Base-by-base conservation (phyloP, 2,113 vertebrate species). In the Ammodytes dubius region DNA sequence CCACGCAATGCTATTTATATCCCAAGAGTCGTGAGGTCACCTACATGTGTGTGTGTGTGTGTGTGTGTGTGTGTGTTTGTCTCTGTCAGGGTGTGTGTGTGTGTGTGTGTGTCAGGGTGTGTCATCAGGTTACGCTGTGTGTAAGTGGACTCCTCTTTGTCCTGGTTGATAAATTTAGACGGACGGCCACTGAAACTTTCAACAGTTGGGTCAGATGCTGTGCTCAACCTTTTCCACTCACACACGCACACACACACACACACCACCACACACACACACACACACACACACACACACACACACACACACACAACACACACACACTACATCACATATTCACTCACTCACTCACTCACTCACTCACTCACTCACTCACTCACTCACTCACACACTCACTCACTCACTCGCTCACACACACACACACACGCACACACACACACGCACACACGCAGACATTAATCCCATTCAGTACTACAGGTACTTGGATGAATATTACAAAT, bases 111-210 rank as follows among this genome's bases (percentile, higher is more conserved):
- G 70, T 42, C 53, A 19, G 70, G 19, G 82, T 63, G 74, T 88
- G 85, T 76, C 73, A 60, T 93, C 91, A 69, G 71, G 86, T 94
- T 93, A 84, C 91, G 78, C 73, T 65, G 76, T 81, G 81, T 81
- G 94, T 95, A 95, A 95, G 86, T 83, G 81, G 91, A 95, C 91
- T 91, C 91, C 91, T 88, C 93, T 93, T 95, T 93, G 91, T 95
- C 87, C 91, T 69, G 66, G 53, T 72, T 81, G 91, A 93, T 92
- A 88, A 93, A 91, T 94, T 90, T 93, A 94, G 93, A 91, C 72
- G 71, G 83, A 84, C 65, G 77, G 71, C 84, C 90, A 87, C 90
- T 93, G 91, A 93, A 94, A 93, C 90, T 94, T 93, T 94, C 94
- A 94, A 82, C 92, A 88, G 86, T 15, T 67, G 83, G 87, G 70